Evolutionary conservation across 92 coral and sea anemone genomes (phyloP).

Genomic region (Ricordea florida): DNA sequence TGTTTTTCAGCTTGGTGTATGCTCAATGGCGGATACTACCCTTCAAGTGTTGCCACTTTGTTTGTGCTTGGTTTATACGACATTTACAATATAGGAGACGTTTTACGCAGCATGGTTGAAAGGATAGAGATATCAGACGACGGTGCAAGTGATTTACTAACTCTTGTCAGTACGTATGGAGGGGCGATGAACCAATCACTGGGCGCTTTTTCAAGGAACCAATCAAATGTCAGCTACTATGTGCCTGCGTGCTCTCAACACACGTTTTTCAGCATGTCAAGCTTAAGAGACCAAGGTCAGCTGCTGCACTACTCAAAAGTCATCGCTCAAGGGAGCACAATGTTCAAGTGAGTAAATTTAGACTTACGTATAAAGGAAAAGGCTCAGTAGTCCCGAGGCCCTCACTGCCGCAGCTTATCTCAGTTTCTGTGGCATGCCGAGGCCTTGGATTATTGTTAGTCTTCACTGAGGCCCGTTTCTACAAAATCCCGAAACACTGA

Average conservation of each 20-base stretch:
- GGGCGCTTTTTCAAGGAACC: not conserved
- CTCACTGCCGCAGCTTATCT: no score
- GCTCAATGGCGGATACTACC: slow-evolving; percentile 46
- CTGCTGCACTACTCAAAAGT: slow-evolving; percentile 10
- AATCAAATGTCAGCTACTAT: slow-evolving; percentile 27
- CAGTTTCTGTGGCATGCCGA: no score
- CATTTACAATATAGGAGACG: slow-evolving; percentile 30
- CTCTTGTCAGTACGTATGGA: slow-evolving; percentile 49
- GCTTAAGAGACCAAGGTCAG: slow-evolving; percentile 51
- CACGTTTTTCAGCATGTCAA: slow-evolving; percentile 54
- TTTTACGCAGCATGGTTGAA: not conserved
- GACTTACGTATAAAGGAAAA: not conserved
- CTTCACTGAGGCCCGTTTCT: no score
- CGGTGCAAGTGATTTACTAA: slow-evolving; percentile 27
- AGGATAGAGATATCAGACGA: slow-evolving; percentile 10
- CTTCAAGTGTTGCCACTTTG: slow-evolving; percentile 29
- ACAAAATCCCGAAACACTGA: no score
- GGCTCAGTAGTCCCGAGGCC: no score
- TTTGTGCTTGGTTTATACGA: slow-evolving; percentile 57
- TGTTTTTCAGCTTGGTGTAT: slow-evolving; percentile 54
- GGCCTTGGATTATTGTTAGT: no score
- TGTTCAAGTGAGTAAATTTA: slow-evolving; percentile 26
- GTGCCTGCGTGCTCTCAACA: slow-evolving; percentile 70
- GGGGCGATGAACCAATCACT: slow-evolving; percentile 65
- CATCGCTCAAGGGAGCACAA: slow-evolving; percentile 39